A percentile compares a stretch with the other conserved stretches of the same genome.
Evolutionary conservation across 2,888 invertebrate genomes (phyloP).

Genomic region (Poecilus cupreus): DNA sequence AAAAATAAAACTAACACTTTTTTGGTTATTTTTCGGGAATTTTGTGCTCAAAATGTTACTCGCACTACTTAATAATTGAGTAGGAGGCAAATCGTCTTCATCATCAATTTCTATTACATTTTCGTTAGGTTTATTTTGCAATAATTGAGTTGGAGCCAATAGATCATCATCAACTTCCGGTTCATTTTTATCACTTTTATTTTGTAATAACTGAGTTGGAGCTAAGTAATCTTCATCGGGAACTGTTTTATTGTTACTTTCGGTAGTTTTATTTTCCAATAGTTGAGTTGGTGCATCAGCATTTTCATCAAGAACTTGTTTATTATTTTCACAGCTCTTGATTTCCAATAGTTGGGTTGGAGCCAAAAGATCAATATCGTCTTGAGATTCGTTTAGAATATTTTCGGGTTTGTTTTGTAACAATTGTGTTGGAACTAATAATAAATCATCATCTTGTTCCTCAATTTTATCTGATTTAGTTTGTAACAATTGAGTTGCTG

Average conservation of each 20-base stretch:
- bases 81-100: slow-evolving; percentile 32
- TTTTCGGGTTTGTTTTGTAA: neutral
- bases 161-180: neutral
- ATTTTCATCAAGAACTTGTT: neutral
- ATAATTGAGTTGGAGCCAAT: slow-evolving; percentile 39
- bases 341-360: neutral
- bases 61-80: slow-evolving; percentile 20
- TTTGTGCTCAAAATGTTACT: too few species aligned
- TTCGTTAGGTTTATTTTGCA: neutral
- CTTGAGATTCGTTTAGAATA: neutral
- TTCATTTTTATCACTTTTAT: neutral
- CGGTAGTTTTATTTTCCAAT: neutral
- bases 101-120: neutral
- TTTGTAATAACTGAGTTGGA: slow-evolving; percentile 17
- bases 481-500: slow-evolving; percentile 27
- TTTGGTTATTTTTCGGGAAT: neutral
- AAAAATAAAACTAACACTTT: too few species aligned
- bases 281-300: neutral
- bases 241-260: neutral
- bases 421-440: slow-evolving; percentile 13
- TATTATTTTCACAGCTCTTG: neutral
- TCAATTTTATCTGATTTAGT: neutral
- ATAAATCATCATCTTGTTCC: slow-evolving; percentile 1
- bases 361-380: neutral
- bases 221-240: neutral